Evolutionary conservation across 1,140 invertebrate species (phyloP), one percentile per base, ranked within the genome.

Genomic region (Coboldia fuscipes): DNA sequence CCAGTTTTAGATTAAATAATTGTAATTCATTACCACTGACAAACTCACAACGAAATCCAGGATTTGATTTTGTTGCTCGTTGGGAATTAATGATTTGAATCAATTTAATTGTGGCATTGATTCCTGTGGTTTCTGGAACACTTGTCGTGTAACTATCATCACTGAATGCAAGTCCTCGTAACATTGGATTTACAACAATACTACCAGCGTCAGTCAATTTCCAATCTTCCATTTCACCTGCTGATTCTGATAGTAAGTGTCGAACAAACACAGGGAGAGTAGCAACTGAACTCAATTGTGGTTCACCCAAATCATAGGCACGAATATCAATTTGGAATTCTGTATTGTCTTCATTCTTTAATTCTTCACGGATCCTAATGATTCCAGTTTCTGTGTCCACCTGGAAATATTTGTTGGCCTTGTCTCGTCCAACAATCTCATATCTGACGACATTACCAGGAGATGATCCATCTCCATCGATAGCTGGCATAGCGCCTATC

Each of bases 311-410:
- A 50, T 94, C 86, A 47, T 81, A 84, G 0, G 80, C 85, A 38
- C 74, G 68, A 0, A 94, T 72, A 48, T 84, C 76, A 29, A 90
- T 70, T 23, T 80, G 76, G 58, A 84, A 88, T 57, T 88, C 81
- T 16, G 72, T 80, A 46, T 81, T 73, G 9, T 73, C 66, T 49
- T 85, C 80, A 50, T 86, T 88, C 26, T 75, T 65, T 19, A 89
- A 47, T 50, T 86, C 79, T 54, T 85, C 80, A 13, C 78, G 67
- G 1, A 88, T 70, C 20, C 70, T 63, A 8, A 89, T 50, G 2
- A 72, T 65, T 0, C 83, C 84, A 0, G 71, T 74, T 42, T 85
- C 80, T 0, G 80, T 66, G 56, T 89, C 80, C 5, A 90, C 75
- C 39, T 81, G 71, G 59, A 90, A 89, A 48, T 83, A 88, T 43